These are phyloP conservation scores for Ariolimax columbianus DNA, from an alignment of 2,888 invertebrate genomes.

Conservation along the genomic window DNA sequence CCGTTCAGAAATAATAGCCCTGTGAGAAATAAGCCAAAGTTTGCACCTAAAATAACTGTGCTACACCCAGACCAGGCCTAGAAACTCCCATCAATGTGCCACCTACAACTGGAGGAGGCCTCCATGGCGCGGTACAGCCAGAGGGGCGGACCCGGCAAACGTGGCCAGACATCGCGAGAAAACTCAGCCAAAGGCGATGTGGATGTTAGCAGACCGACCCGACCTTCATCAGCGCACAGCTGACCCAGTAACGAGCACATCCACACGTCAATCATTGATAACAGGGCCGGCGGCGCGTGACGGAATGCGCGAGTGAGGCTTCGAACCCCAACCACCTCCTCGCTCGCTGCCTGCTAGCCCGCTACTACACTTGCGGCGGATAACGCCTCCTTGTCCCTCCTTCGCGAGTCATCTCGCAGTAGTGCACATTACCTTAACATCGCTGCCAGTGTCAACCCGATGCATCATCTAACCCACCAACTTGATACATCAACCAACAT, in stretches of 20 bases:
- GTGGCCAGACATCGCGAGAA: background rate
- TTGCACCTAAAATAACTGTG: too few species aligned
- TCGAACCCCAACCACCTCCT: constrained; percentile 35
- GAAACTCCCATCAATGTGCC: too few species aligned
- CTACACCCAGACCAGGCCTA: too few species aligned
- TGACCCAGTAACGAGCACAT: constrained; percentile 43
- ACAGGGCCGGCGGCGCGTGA: constrained; percentile 12
- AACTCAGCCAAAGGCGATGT: background rate
- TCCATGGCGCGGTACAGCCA: background rate
- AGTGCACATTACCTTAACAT: too few species aligned
- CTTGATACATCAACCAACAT: too few species aligned
- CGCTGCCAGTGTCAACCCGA: too few species aligned
- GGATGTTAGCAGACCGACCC: constrained; percentile 27
- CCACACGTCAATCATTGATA: constrained; percentile 39
- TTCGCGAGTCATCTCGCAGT: too few species aligned
- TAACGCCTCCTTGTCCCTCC: too few species aligned
- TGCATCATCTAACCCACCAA: too few species aligned
- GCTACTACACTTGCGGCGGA: too few species aligned
- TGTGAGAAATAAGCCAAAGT: too few species aligned
- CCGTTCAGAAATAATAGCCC: too few species aligned
- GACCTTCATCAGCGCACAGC: constrained; percentile 37
- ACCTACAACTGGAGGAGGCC: background rate
- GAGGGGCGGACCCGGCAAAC: background rate
- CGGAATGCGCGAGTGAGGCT: constrained; percentile 40
- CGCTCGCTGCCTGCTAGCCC: background rate